These are phyloP conservation scores for Cladorhizidae sp. DNA, from an alignment of 37 sponge, comb jelly and placozoan species.

Conservation along the genomic window DNA sequence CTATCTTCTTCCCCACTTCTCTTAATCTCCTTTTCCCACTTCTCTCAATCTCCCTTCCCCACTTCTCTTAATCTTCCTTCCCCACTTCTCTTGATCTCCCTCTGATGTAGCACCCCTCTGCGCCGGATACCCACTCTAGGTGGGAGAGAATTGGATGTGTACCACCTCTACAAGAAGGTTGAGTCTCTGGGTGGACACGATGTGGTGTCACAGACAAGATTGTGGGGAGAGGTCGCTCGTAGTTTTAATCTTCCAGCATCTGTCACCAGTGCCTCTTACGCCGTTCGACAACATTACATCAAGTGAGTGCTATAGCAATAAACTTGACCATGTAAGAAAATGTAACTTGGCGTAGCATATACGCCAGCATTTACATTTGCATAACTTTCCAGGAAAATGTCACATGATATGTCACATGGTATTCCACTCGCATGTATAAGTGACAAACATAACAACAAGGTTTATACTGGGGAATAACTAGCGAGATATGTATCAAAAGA, in stretches of 20 bases:
- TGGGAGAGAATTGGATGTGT: conserved; percentile 63
- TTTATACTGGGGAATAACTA: too few relatives aligned
- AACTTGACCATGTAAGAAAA: too few relatives aligned
- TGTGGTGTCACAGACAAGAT: conserved; percentile 28
- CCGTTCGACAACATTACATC: conserved; percentile 55
- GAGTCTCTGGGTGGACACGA: conserved; percentile 46
- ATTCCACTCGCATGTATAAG: too few relatives aligned
- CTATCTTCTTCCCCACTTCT: not conserved
- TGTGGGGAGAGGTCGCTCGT: conserved; percentile 69
- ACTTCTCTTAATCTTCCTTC: not conserved
- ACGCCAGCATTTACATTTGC: too few relatives aligned
- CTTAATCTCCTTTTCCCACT: too few relatives aligned
- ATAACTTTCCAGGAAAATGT: too few relatives aligned
- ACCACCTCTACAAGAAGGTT: conserved; percentile 66
- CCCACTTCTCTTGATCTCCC: not conserved
- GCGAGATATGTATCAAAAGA: too few relatives aligned
- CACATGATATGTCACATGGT: too few relatives aligned
- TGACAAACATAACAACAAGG: too few relatives aligned
- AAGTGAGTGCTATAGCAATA: conserved; percentile 40
- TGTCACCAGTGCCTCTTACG: conserved; percentile 70
- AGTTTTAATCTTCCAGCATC: conserved; percentile 56
- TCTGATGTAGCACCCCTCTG: conserved; percentile 40
- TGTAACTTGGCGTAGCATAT: too few relatives aligned
- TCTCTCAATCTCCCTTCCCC: not conserved
- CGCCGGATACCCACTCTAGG: conserved; percentile 57